Conservation (phyloP, 2,113 vertebrate species). For the Phyllostomus hastatus region DNA sequence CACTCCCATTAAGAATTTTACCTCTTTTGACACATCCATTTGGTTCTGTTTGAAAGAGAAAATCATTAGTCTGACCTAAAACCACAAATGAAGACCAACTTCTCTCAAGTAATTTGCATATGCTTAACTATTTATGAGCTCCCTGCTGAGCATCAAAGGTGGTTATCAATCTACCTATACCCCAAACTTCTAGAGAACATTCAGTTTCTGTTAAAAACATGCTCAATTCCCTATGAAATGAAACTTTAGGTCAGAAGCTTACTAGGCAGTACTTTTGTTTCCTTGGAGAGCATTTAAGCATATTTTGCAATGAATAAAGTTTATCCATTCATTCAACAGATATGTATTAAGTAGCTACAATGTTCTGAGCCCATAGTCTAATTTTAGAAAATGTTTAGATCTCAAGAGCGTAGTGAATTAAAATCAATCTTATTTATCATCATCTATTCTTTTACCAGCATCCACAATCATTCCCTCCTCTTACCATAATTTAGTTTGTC, state of each 20-base stretch:
- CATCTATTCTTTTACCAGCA: conserved; percentile 54
- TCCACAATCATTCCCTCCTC: not conserved
- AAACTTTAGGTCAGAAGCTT: conserved; percentile 79
- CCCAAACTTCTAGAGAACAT: conserved; percentile 78
- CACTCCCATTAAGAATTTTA: conserved; percentile 89
- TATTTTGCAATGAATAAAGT: conserved; percentile 59
- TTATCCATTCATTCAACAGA: conserved; percentile 65
- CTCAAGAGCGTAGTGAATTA: not conserved
- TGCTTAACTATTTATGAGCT: conserved; percentile 87
- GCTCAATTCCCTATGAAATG: conserved; percentile 77
- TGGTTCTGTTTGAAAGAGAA: conserved; percentile 85
- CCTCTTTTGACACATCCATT: conserved; percentile 86
- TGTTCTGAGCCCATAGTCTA: not conserved
- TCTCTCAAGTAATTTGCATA: conserved; percentile 81
- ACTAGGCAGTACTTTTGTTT: conserved; percentile 54
- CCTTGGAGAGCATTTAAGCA: conserved; percentile 35
- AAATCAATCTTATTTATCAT: conserved; percentile 57
- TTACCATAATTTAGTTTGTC: conserved; percentile 34
- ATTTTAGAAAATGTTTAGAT: not conserved
- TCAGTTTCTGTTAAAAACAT: conserved; percentile 79
- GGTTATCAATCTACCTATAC: conserved; percentile 88
- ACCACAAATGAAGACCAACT: conserved; percentile 81
- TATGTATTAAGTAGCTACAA: conserved; percentile 48
- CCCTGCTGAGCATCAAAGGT: conserved; percentile 88
- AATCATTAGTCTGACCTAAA: conserved; percentile 88